Base-by-base conservation (phyloP, 1,140 invertebrate species). In the Bicyclus anynana region DNA sequence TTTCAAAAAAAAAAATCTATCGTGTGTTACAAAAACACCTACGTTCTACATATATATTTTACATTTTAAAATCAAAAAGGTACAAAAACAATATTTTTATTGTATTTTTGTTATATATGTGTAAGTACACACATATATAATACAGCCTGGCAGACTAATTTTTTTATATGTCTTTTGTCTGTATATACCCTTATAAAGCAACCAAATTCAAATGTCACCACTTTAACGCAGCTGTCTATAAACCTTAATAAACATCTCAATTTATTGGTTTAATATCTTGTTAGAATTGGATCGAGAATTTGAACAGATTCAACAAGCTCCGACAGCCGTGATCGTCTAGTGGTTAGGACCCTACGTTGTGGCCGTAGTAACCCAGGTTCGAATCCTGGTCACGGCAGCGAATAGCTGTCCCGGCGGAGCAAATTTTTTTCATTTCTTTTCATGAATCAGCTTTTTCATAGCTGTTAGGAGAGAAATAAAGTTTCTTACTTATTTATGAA, bases 401-500 rank as follows among this genome's bases (percentile, higher is more conserved):
- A 23, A 55, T 2, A 57, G 67, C 71, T 71, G 65, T 67, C 52
- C 18, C 67, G 72, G 72, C 59, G 66, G 66, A 64, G 65, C 29
- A 17, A 40, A 35, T 56, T 66, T 67, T 65, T 94, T 92, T 46
- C 26, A 40, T 21, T 1, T 16, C 3, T 17, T 14, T 17, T 40
- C 17, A 5, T 40, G 6, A 16, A n/a, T n/a, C 5, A 14, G 3
- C 5, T 40, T 40, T 40, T 40, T 33, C 26, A 27, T 33, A 12
- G 10, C 10, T 2, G 10, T 4, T 29, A n/a, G n/a, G n/a, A n/a
- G n/a, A n/a, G n/a, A n/a, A n/a, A n/a, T n/a, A n/a, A n/a, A n/a
- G n/a, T n/a, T n/a, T n/a, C n/a, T n/a, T n/a, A n/a, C n/a, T n/a
- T n/a, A n/a, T n/a, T n/a, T n/a, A n/a, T n/a, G n/a, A n/a, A n/a